Conservation (phyloP, 92 coral and sea anemone genomes). For the Actinostola sp. region DNA sequence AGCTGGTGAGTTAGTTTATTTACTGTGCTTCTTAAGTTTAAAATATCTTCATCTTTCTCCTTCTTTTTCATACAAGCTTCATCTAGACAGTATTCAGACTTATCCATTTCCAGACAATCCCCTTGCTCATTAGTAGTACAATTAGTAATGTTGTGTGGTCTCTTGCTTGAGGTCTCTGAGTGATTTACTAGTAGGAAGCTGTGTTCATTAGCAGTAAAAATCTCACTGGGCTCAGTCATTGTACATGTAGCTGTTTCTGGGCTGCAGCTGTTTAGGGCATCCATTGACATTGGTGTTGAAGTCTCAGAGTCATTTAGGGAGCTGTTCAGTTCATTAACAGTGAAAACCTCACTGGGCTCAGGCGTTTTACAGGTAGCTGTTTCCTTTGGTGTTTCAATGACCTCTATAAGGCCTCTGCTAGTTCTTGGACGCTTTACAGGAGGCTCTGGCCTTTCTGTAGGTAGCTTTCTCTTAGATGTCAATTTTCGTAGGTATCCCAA, state of each 20-base stretch:
- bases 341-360: not conserved
- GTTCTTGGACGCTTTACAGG: slow-evolving; percentile 10
- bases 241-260: not conserved
- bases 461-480: slow-evolving; percentile 50
- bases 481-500: slow-evolving; percentile 51
- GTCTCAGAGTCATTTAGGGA: too few species aligned
- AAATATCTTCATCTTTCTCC: slow-evolving; percentile 38
- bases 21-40: slow-evolving; percentile 14
- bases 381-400: slow-evolving; percentile 4
- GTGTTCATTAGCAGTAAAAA: not conserved
- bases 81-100: slow-evolving; percentile 35
- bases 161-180: slow-evolving; percentile 1
- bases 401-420: slow-evolving; percentile 6
- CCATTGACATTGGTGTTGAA: too few species aligned
- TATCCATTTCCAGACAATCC: slow-evolving; percentile 44
- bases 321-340: too few species aligned
- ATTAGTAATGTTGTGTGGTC: slow-evolving; percentile 13
- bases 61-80: slow-evolving; percentile 35
- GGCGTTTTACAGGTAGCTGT: not conserved
- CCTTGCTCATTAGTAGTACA: slow-evolving; percentile 9
- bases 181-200: too few species aligned
- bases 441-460: slow-evolving; percentile 30
- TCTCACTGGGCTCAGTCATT: not conserved
- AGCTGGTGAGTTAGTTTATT: slow-evolving; percentile 29
- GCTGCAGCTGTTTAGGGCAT: too few species aligned